Evolutionary conservation across 2,113 vertebrate genomes (phyloP).

Genomic region (Onychorhynchus coronatus): DNA sequence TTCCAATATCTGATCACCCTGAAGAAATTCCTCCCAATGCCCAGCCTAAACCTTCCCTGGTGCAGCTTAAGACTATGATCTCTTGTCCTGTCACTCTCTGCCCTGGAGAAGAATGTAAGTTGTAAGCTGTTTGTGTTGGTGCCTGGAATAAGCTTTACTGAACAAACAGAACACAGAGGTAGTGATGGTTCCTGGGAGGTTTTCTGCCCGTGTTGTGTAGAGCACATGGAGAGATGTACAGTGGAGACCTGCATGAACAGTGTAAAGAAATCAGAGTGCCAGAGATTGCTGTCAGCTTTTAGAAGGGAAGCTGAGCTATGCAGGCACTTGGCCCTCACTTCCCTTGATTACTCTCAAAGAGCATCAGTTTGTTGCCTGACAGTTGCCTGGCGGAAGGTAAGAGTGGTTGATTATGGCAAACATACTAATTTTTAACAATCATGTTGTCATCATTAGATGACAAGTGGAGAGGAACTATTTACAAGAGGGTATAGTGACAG

Average conservation of each 20-base stretch:
- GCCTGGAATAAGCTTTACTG: too few species aligned
- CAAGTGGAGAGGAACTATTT: neutral
- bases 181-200: rapidly evolving
- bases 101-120: neutral
- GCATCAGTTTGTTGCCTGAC: neutral
- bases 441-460: neutral
- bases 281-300: neutral
- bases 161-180: neutral
- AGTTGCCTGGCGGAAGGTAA: neutral
- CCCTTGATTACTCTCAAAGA: neutral
- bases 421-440: rapidly evolving
- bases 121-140: neutral
- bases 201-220: rapidly evolving
- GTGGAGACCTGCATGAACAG: neutral
- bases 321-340: neutral
- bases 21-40: neutral
- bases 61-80: neutral
- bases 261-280: neutral
- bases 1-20: neutral
- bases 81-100: neutral
- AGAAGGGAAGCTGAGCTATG: rapidly evolving
- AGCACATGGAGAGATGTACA: neutral
- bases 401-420: neutral
- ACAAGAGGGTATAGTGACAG: neutral
- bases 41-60: neutral